Base-by-base conservation (phyloP, 1,140 invertebrate genomes). In the Papilio glaucus region DNA sequence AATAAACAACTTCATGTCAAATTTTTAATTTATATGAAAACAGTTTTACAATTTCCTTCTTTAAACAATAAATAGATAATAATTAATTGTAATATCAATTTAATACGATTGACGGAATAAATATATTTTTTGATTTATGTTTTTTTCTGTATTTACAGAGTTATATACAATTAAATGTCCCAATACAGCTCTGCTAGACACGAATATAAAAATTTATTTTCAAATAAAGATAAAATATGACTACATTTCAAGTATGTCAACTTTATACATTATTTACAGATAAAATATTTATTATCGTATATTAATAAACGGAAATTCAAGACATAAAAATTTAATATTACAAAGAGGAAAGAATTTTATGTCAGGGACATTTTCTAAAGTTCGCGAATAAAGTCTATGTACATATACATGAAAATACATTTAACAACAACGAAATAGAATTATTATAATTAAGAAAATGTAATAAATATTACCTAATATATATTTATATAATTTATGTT, bases 1-100 rank as follows among this genome's bases (percentile, higher is more conserved):
- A 24, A 57, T 12, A 57, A 57, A 53, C 49, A 57, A 24, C 10
- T 45, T 69, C 26, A 49, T 84, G 75, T 74, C 75, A 79, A 72
- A 78, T 76, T 85, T 86, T 90, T 89, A 86, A 89, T 87, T 92
- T 82, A 89, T 89, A 92, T 89, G 87, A 92, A 92, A 92, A 92
- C 87, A 88, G 84, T 88, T 86, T 91, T 88, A 88, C 86, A 90
- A 87, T 88, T 88, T 86, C 77, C 62, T 87, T 87, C 87, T 82
- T 88, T 82, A 91, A 90, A 89, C 85, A 86, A 90, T 90, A 90
- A 86, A 89, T 91, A 89, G 87, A 87, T 80, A 69, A 77, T 86
- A 81, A 88, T 84, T 83, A 82, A 81, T 85, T 81, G 84, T 87
- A 80, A 69, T 86, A 75, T 85, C 83, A 89, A 86, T 88, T 85